Evolutionary conservation across 2,113 vertebrate species (phyloP).

Genomic region (Prunella fulvescens): DNA sequence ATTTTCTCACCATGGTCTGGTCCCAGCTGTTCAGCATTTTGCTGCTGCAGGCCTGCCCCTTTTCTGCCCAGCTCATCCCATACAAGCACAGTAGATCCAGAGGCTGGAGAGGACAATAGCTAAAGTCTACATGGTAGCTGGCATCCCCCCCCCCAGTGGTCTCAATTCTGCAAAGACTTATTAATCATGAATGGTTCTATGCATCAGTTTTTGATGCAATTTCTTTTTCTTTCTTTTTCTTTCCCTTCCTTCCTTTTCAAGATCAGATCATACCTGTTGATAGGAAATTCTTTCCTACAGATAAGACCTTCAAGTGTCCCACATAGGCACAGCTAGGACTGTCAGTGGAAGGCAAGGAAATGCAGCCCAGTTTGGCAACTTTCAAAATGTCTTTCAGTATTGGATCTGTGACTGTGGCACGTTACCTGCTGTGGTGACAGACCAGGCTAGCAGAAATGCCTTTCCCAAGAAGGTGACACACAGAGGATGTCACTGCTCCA

Average conservation of each 20-base stretch:
- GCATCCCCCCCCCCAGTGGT: neutral
- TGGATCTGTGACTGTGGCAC: neutral
- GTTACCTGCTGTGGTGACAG: neutral
- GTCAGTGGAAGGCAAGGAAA: neutral
- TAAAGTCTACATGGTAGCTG: neutral
- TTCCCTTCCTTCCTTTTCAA: neutral
- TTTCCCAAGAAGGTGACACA: neutral
- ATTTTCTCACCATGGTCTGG: neutral
- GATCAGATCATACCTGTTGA: neutral
- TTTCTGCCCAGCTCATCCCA: neutral
- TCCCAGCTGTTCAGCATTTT: conserved; percentile 7
- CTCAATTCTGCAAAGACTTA: neutral
- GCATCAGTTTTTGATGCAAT: neutral
- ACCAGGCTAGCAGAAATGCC: neutral
- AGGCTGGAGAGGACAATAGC: neutral
- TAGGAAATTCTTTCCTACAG: neutral
- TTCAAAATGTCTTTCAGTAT: neutral
- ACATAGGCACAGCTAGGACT: neutral
- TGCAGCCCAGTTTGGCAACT: neutral
- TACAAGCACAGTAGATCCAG: neutral
- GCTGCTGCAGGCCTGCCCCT: neutral
- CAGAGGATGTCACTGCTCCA: neutral
- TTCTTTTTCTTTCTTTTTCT: too few species aligned
- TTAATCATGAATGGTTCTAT: neutral
- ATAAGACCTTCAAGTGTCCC: neutral